Percentiles rank a stretch among this genome's conserved stretches.
Conservation (phyloP, 2,113 vertebrate species). For the Lampris incognitus region DNA sequence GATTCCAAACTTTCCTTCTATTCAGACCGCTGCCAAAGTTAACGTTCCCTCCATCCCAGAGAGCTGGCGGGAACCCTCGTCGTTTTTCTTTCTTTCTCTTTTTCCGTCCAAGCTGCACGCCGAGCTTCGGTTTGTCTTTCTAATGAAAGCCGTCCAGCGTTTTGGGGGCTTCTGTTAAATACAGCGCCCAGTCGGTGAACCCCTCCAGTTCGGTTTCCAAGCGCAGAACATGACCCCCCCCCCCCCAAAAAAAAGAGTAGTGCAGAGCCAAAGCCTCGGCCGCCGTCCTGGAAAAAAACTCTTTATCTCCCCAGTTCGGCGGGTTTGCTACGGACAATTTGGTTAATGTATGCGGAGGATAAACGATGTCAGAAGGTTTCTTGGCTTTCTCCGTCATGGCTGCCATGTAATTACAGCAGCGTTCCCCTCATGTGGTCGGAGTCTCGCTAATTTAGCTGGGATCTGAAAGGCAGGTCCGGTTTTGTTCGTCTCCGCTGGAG, state of each 20-base stretch:
- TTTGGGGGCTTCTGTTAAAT: slow-evolving; percentile 34
- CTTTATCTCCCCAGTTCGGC: slow-evolving; percentile 2
- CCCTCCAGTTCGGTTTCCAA: slow-evolving; percentile 49
- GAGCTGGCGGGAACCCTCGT: slow-evolving; percentile 56
- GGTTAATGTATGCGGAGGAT: slow-evolving; percentile 31
- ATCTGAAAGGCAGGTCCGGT: slow-evolving; percentile 21
- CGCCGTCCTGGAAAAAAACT: slow-evolving; percentile 34
- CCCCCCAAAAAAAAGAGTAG: slow-evolving; percentile 1
- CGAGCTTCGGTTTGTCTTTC: slow-evolving; percentile 61
- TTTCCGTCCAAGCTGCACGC: slow-evolving; percentile 64
- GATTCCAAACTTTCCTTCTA: slow-evolving; percentile 56
- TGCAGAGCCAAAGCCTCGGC: slow-evolving; percentile 64
- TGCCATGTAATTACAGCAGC: not conserved
- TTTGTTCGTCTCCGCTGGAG: not conserved
- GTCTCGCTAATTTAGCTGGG: slow-evolving; percentile 13
- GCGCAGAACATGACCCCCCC: slow-evolving; percentile 61
- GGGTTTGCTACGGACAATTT: slow-evolving; percentile 18
- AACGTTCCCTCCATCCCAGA: slow-evolving; percentile 53
- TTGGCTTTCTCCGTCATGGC: slow-evolving; percentile 31
- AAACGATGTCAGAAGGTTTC: slow-evolving; percentile 17
- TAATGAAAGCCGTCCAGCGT: slow-evolving; percentile 53
- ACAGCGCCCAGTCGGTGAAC: slow-evolving; percentile 42
- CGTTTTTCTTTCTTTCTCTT: slow-evolving; percentile 9
- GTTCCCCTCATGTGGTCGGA: slow-evolving; percentile 22
- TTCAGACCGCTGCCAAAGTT: slow-evolving; percentile 56